Evolutionary conservation across 2,113 vertebrate species (phyloP).

Genomic region (Tylochromis polylepis): DNA sequence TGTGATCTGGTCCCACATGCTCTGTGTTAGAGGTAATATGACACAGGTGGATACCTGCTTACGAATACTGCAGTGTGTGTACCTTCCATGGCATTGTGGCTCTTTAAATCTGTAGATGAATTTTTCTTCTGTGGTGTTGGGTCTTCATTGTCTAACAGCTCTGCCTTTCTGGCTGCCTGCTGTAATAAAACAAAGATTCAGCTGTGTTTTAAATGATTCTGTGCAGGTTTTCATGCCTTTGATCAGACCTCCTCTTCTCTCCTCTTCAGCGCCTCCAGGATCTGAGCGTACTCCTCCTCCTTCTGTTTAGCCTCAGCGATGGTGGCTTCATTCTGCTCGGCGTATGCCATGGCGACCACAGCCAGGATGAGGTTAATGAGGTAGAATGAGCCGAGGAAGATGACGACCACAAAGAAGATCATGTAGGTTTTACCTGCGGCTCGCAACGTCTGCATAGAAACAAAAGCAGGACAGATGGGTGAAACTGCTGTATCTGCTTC

Average conservation of each 20-base stretch:
- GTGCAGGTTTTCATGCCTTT: neutral
- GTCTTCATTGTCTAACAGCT: neutral
- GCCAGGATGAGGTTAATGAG: constrained; percentile 96
- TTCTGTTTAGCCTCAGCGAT: constrained; percentile 83
- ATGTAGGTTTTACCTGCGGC: constrained; percentile 94
- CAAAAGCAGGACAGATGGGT: neutral
- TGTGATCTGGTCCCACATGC: neutral
- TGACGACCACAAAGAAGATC: constrained; percentile 92
- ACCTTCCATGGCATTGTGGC: neutral
- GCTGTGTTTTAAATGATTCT: neutral
- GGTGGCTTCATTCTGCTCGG: constrained; percentile 86
- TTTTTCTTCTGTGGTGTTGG: neutral
- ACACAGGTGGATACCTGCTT: neutral
- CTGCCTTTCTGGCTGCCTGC: neutral
- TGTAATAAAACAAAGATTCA: neutral
- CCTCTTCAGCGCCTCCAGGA: constrained; percentile 83
- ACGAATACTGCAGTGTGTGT: neutral
- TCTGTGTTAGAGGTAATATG: neutral
- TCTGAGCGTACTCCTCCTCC: constrained; percentile 85
- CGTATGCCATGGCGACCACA: constrained; percentile 93
- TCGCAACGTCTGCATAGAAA: constrained; percentile 79
- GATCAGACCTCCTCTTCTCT: constrained; percentile 76
- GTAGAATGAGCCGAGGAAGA: constrained; percentile 96
- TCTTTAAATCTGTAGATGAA: neutral
- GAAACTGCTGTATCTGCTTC: neutral